Conservation (phyloP, 2,113 vertebrate species). For the Heterocephalus glaber region DNA sequence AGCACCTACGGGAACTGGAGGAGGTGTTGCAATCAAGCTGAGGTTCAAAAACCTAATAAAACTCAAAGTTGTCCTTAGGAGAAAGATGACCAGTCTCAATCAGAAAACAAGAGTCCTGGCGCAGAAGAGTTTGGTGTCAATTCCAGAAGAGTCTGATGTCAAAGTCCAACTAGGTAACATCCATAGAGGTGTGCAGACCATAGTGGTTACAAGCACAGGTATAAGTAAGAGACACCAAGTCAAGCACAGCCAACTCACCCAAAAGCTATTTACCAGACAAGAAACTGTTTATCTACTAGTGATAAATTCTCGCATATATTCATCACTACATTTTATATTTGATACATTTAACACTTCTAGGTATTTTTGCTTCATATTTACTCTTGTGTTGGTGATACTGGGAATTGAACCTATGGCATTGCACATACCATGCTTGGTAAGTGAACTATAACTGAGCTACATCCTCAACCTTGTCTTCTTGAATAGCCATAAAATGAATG, state of each 20-base stretch:
- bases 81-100: not conserved
- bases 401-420: not conserved
- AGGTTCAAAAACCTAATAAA: not conserved
- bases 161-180: not conserved
- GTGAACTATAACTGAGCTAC: not conserved
- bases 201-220: not conserved
- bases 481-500: not conserved
- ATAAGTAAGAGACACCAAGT: not conserved
- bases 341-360: not conserved
- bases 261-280: not conserved
- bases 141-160: not conserved
- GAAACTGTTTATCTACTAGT: not conserved
- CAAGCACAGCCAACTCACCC: not conserved
- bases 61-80: fast-evolving
- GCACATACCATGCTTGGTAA: not conserved
- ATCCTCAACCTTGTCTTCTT: not conserved
- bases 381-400: not conserved
- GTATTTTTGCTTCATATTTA: not conserved
- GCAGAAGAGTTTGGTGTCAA: not conserved
- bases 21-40: not conserved
- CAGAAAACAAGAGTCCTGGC: not conserved
- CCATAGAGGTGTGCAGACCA: not conserved
- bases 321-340: not conserved
- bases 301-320: not conserved
- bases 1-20: not conserved